Conservation (phyloP, 1,140 invertebrate species). For the Gonioctena quinquepunctata region DNA sequence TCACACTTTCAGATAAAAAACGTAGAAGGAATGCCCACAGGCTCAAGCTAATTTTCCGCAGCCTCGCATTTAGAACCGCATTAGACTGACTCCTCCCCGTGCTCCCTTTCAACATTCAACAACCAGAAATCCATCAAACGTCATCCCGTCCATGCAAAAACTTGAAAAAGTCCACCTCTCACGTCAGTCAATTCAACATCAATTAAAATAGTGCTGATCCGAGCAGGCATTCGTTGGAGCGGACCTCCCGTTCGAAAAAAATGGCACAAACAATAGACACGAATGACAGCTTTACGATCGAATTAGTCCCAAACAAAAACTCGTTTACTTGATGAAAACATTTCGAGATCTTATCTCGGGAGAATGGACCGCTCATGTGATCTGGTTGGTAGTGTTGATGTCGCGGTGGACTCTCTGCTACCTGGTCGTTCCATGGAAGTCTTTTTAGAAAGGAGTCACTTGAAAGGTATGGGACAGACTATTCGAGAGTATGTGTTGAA, state of each 20-base stretch:
- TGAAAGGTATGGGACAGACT: too few species aligned
- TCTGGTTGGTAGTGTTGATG: background rate
- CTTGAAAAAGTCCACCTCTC: background rate
- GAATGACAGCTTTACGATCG: background rate
- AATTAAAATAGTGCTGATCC: background rate
- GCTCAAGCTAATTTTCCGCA: too few species aligned
- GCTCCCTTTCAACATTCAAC: too few species aligned
- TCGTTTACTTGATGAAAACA: background rate
- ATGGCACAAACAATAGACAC: background rate
- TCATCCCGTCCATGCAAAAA: too few species aligned
- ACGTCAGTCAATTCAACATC: background rate
- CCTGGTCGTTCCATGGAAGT: too few species aligned
- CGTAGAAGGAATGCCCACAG: too few species aligned
- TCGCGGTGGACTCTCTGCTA: background rate
- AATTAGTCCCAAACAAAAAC: background rate
- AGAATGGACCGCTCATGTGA: background rate
- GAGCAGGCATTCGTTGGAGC: background rate
- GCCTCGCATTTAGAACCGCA: too few species aligned
- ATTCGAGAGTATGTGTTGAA: too few species aligned
- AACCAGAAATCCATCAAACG: background rate
- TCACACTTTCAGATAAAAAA: too few species aligned
- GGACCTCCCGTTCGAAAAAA: background rate
- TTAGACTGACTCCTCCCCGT: too few species aligned
- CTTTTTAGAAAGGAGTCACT: too few species aligned
- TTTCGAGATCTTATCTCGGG: background rate